These are phyloP conservation scores for Myotis findleyi DNA, from an alignment of 2,797 vertebrate genomes.

Conservation along the genomic window DNA sequence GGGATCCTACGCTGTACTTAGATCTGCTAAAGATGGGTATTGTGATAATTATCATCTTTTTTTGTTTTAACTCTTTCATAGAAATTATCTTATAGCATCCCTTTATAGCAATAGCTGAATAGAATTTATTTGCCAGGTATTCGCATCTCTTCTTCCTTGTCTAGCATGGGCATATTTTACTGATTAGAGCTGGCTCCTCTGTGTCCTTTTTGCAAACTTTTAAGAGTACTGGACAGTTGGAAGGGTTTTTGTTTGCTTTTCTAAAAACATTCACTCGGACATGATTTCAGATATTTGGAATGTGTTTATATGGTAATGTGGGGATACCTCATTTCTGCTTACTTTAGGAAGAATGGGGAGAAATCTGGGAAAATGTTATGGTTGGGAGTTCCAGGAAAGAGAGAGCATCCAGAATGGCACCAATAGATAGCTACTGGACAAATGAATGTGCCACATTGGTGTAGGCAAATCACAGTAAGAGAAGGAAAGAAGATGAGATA, in stretches of 20 bases:
- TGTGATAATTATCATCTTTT: background rate
- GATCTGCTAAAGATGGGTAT: background rate
- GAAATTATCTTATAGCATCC: background rate
- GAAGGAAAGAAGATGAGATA: background rate
- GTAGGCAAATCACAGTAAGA: background rate
- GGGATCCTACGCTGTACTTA: background rate
- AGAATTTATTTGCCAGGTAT: background rate
- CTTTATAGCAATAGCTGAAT: slow-evolving; percentile 22
- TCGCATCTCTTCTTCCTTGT: slow-evolving; percentile 1
- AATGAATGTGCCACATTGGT: background rate
- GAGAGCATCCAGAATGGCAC: background rate
- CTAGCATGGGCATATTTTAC: slow-evolving; percentile 35
- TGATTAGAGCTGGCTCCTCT: slow-evolving; percentile 12
- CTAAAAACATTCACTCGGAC: slow-evolving; percentile 47
- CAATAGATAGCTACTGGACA: background rate
- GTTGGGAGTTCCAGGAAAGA: background rate
- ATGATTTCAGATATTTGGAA: slow-evolving; percentile 19
- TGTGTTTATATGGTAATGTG: background rate
- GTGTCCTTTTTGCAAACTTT: slow-evolving; percentile 32
- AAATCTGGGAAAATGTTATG: background rate
- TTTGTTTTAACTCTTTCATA: slow-evolving; percentile 4
- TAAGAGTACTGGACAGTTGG: slow-evolving; percentile 39
- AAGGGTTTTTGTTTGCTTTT: background rate
- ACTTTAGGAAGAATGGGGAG: slow-evolving; percentile 35
- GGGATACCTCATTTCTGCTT: slow-evolving; percentile 39